Conservation (phyloP, 2,113 vertebrate genomes). For the Ciconia stormi region DNA sequence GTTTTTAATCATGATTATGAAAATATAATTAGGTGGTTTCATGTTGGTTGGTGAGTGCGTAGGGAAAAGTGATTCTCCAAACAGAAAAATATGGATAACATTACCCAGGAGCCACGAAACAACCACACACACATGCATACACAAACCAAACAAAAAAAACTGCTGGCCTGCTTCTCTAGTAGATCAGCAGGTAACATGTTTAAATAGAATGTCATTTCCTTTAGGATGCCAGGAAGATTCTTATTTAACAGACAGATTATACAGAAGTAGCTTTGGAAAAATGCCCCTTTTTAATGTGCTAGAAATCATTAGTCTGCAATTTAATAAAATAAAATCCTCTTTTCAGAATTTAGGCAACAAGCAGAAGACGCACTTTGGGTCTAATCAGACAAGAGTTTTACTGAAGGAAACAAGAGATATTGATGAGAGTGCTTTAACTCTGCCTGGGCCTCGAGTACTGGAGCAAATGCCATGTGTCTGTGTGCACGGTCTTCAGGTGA, state of each 20-base stretch:
- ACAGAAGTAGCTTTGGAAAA: slow-evolving; percentile 56
- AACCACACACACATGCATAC: neutral
- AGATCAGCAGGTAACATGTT: slow-evolving; percentile 56
- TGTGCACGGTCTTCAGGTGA: neutral
- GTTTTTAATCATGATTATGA: slow-evolving; percentile 79
- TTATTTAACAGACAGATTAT: slow-evolving; percentile 69
- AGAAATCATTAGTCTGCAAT: slow-evolving; percentile 45
- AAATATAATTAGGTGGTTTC: slow-evolving; percentile 81
- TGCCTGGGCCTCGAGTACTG: neutral
- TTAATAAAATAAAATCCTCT: slow-evolving; percentile 48
- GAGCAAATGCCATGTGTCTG: neutral
- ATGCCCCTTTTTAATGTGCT: slow-evolving; percentile 53
- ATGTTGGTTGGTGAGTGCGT: slow-evolving; percentile 70
- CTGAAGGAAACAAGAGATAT: neutral
- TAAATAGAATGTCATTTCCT: slow-evolving; percentile 59
- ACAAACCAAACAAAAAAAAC: neutral
- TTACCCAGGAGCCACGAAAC: slow-evolving; percentile 62
- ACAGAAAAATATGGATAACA: slow-evolving; percentile 69
- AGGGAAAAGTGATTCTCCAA: slow-evolving; percentile 73
- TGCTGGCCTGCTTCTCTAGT: slow-evolving; percentile 28
- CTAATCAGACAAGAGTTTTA: slow-evolving; percentile 16
- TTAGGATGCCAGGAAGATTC: slow-evolving; percentile 54
- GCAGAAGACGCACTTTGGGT: slow-evolving; percentile 30
- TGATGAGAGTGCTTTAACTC: neutral
- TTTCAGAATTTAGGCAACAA: slow-evolving; percentile 5